These are phyloP conservation scores for Lycopodina hypogea DNA, from an alignment of 37 sponge, comb jelly and placozoan species.

Conservation along the genomic window DNA sequence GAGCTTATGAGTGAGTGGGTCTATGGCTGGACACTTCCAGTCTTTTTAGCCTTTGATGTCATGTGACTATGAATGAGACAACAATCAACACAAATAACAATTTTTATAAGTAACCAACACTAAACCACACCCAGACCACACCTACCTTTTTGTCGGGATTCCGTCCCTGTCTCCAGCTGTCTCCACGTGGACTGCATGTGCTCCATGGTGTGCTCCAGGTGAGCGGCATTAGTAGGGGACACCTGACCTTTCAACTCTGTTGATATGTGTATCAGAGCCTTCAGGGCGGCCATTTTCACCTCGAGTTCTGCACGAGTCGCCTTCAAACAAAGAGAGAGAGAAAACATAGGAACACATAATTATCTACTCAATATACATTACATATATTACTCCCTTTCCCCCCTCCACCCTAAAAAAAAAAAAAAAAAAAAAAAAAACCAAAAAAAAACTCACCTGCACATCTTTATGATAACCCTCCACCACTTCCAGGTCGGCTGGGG, in stretches of 20 bases:
- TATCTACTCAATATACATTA: neutral
- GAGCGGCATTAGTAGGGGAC: slow-evolving; percentile 6
- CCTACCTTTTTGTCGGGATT: neutral
- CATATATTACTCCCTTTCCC: neutral
- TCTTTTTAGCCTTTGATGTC: too few relatives aligned
- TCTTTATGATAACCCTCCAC: slow-evolving; percentile 2
- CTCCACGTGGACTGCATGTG: slow-evolving; percentile 14
- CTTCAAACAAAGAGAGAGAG: slow-evolving; percentile 4
- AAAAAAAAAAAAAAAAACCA: too few relatives aligned
- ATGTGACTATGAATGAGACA: too few relatives aligned
- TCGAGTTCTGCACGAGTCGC: neutral
- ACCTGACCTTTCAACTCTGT: neutral
- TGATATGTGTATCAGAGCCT: slow-evolving; percentile 3
- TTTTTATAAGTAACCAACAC: too few relatives aligned
- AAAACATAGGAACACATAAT: neutral
- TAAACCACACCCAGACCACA: too few relatives aligned
- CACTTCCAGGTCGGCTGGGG: slow-evolving; percentile 23
- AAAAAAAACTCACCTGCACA: slow-evolving; percentile 31
- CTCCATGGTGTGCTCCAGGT: slow-evolving; percentile 15
- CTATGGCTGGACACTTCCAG: too few relatives aligned
- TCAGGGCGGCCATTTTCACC: neutral
- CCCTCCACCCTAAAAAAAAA: slow-evolving; percentile 9
- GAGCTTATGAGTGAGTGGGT: too few relatives aligned
- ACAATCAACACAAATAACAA: too few relatives aligned
- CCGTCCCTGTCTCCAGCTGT: slow-evolving; percentile 2